Evolutionary conservation across 2,888 invertebrate genomes (phyloP).

Genomic region (Cremastobaeus sp.): DNA sequence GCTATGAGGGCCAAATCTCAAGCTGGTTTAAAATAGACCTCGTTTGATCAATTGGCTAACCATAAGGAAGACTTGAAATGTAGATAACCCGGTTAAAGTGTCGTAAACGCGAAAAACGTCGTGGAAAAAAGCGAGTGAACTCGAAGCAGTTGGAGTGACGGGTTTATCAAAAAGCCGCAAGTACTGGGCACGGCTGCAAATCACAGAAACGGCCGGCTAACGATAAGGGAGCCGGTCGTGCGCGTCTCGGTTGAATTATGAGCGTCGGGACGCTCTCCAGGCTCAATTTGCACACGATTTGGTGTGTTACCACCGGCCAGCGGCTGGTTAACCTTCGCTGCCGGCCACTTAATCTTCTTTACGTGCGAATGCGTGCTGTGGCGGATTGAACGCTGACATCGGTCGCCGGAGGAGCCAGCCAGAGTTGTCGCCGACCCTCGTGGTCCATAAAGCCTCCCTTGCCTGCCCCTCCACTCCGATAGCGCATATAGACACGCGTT

Average conservation of each 20-base stretch:
- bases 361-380: slow-evolving; percentile 60
- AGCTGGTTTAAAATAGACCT: too few relatives aligned
- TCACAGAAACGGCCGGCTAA: slow-evolving; percentile 55
- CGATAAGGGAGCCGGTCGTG: slow-evolving; percentile 59
- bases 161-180: slow-evolving; percentile 35
- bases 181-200: slow-evolving; percentile 49
- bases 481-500: slow-evolving; percentile 61
- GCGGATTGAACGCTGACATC: slow-evolving; percentile 64
- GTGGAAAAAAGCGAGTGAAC: slow-evolving; percentile 11
- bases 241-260: slow-evolving; percentile 79
- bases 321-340: slow-evolving; percentile 78
- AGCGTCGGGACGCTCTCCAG: slow-evolving; percentile 77
- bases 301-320: slow-evolving; percentile 79
- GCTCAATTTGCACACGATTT: slow-evolving; percentile 82
- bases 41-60: too few relatives aligned
- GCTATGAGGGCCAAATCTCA: too few relatives aligned
- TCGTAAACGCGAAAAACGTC: too few relatives aligned
- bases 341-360: slow-evolving; percentile 78
- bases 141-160: too few relatives aligned
- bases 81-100: too few relatives aligned
- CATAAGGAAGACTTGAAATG: too few relatives aligned
- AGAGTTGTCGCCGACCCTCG: slow-evolving; percentile 65
- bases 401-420: slow-evolving; percentile 60
- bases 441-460: slow-evolving; percentile 74
- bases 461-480: slow-evolving; percentile 39